Percentiles rank a stretch among this genome's conserved stretches.
These are phyloP conservation scores for Phasianus colchicus DNA, from an alignment of 2,113 vertebrate genomes.

Conservation along the genomic window DNA sequence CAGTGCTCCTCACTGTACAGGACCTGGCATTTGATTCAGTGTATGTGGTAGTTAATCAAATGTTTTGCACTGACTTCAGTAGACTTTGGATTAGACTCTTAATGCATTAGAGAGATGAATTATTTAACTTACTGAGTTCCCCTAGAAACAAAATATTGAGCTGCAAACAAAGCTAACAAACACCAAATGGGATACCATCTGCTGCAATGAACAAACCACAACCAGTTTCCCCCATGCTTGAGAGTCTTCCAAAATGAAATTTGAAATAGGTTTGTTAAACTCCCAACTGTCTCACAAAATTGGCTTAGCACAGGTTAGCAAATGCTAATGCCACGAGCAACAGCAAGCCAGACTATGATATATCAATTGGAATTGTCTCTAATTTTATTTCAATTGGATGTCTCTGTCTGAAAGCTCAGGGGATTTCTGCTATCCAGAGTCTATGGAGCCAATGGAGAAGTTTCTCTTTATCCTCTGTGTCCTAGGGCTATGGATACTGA, in stretches of 20 bases:
- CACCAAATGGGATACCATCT: constrained; percentile 74
- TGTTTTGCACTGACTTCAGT: constrained; percentile 58
- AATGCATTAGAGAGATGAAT: constrained; percentile 64
- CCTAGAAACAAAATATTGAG: constrained; percentile 71
- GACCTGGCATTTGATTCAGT: constrained; percentile 53
- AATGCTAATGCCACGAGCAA: neutral
- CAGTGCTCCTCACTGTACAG: constrained; percentile 9
- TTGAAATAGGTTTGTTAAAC: constrained; percentile 48
- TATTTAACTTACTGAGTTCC: constrained; percentile 64
- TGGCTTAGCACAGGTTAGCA: constrained; percentile 48
- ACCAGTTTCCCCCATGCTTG: constrained; percentile 53
- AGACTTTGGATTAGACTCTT: constrained; percentile 62
- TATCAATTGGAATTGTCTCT: neutral
- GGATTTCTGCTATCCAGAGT: neutral
- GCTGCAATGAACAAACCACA: constrained; percentile 61
- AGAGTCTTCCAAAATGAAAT: constrained; percentile 69
- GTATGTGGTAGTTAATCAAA: constrained; percentile 50
- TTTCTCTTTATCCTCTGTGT: neutral
- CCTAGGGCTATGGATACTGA: neutral
- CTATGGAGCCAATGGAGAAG: neutral
- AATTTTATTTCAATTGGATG: neutral
- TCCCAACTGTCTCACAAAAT: constrained; percentile 38
- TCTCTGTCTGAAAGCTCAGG: neutral
- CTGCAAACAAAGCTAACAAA: constrained; percentile 73
- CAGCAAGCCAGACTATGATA: neutral